Percentiles rank a stretch among this genome's conserved stretches.
Conservation (phyloP, 2,888 invertebrate genomes). For the Eristalis pertinax region DNA sequence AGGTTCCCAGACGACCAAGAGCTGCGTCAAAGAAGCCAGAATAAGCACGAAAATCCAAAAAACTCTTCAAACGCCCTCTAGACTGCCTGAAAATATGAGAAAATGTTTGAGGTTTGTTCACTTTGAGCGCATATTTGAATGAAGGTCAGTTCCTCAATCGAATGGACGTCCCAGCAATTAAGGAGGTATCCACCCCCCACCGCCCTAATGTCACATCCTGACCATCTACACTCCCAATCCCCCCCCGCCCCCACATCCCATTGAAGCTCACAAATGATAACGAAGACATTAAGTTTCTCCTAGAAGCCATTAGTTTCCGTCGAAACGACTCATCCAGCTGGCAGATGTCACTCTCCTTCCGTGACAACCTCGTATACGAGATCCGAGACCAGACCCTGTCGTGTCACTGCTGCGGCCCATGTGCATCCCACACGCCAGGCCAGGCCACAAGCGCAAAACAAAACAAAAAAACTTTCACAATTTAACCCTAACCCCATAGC, state of each 20-base stretch:
- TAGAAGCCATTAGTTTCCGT: neutral
- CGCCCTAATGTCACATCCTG: too few species aligned
- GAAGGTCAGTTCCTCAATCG: too few species aligned
- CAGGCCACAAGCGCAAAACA: neutral
- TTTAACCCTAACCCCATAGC: constrained; percentile 1
- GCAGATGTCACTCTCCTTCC: neutral
- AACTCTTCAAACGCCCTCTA: too few species aligned
- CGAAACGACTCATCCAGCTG: neutral
- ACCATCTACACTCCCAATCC: neutral
- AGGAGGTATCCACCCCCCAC: too few species aligned
- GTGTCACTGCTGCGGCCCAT: neutral
- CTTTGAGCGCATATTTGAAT: too few species aligned
- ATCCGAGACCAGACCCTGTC: too few species aligned
- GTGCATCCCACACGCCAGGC: neutral
- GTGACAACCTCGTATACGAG: neutral
- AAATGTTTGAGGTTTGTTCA: too few species aligned
- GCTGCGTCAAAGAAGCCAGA: too few species aligned
- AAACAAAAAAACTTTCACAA: neutral
- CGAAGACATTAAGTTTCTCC: neutral
- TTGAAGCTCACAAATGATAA: neutral
- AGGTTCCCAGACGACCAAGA: too few species aligned
- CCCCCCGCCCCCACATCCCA: neutral
- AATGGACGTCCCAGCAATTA: too few species aligned
- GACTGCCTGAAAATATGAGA: too few species aligned
- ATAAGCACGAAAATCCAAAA: too few species aligned